Evolutionary conservation across 2,888 invertebrate genomes (phyloP), one percentile per base, ranked within the genome.

Genomic region (Agrypnus murinus): DNA sequence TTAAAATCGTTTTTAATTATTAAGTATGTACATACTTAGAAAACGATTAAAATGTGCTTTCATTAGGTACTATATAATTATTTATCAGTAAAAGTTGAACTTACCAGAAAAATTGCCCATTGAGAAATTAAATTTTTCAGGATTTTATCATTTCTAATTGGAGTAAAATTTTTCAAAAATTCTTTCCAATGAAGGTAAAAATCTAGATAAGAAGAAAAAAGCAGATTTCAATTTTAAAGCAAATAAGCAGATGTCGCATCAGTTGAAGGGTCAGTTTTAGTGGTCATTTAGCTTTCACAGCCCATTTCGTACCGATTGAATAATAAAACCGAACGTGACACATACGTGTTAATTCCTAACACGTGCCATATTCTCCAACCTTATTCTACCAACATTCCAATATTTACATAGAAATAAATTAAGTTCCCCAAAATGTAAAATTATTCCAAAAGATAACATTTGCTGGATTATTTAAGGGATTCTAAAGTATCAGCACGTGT

Each of bases 321-420:
- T 69, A 80, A 81, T 80, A 75, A 77, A 77, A 77, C 77, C 71
- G 78, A 77, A 83, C 79, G 79, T 79, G 80, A 80, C 78, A 78
- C 79, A 78, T 78, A 74, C 76, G 81, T 78, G 82, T 81, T 81
- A 81, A 81, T 81, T 81, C 80, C 81, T 80, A 79, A 81, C 81
- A 82, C 82, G 71, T 68, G 71, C 68, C 68, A 48, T 59, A 65
- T 57, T 53, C 53, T 43, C 17, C 14, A 17, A 25, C 19, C 14
- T 14, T 17, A 19, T 65, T 40, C 60, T 57, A 65, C 73, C 73
- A 73, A 71, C 73, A 73, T 63, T 58, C 40, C 19, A 9, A 10
- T 75, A 71, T 75, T 75, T 73, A 65, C 55, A 50, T 15, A 53
- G 69, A 50, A 64, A 63, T 65, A 59, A 59, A 59, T 50, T 48